Conservation (phyloP, 2,888 invertebrate species). For the Acrocyrtus sp. region DNA sequence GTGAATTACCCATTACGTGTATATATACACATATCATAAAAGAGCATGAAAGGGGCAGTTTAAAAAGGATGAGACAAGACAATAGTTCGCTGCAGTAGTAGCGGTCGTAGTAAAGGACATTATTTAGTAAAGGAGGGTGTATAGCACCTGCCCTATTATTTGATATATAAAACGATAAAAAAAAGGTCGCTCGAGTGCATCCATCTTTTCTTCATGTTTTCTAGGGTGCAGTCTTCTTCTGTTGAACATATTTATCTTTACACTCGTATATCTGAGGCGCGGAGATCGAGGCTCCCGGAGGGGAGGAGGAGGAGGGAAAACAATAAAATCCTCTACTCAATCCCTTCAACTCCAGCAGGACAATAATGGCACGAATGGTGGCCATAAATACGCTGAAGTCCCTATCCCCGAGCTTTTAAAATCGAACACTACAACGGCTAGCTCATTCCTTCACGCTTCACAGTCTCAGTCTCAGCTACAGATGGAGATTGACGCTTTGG, state of each 20-base stretch:
- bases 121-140: too few relatives aligned
- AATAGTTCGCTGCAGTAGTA: too few relatives aligned
- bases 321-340: conserved; percentile 66
- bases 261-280: conserved; percentile 84
- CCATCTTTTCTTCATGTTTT: conserved; percentile 16
- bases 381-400: conserved; percentile 59
- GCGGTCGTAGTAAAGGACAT: too few relatives aligned
- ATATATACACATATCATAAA: conserved; percentile 41
- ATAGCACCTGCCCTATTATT: conserved; percentile 10
- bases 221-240: conserved; percentile 80
- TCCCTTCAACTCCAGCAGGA: conserved; percentile 46
- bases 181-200: conserved; percentile 20
- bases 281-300: conserved; percentile 77
- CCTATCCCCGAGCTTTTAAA: conserved; percentile 63
- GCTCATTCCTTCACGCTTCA: conserved; percentile 56
- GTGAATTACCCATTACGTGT: conserved; percentile 36
- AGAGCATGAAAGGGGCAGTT: conserved; percentile 11
- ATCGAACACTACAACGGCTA: conserved; percentile 61
- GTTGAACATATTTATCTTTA: conserved; percentile 84
- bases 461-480: conserved; percentile 47
- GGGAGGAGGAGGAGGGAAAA: too few relatives aligned
- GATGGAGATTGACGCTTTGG: conserved; percentile 52
- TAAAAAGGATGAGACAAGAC: conserved; percentile 1
- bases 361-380: conserved; percentile 39
- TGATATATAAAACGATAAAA: background rate